These are phyloP conservation scores for Arizona elegans DNA, from an alignment of 2,113 vertebrate genomes.

Conservation along the genomic window DNA sequence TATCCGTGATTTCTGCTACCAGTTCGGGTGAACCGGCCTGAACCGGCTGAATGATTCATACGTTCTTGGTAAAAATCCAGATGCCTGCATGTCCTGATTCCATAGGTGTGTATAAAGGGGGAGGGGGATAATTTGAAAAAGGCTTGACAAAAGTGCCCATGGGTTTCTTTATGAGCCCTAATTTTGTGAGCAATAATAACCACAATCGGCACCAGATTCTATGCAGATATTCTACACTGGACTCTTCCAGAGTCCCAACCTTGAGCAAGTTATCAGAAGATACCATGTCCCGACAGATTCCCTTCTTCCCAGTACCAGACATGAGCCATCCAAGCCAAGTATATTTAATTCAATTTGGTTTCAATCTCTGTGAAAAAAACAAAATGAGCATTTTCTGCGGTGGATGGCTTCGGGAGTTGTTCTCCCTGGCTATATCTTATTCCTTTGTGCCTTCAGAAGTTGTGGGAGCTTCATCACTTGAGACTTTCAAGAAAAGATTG, in stretches of 20 bases:
- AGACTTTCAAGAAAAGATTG: no score
- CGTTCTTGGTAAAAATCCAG: not conserved
- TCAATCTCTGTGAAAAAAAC: not conserved
- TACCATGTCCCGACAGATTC: not conserved
- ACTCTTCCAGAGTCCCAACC: not conserved
- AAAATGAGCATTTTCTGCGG: not conserved
- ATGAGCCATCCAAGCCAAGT: not conserved
- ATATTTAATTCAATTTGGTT: not conserved
- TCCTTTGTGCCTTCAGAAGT: not conserved
- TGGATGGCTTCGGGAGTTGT: not conserved
- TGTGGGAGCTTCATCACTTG: no score
- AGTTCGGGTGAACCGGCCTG: no score
- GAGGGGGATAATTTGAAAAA: not conserved
- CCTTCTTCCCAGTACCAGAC: not conserved
- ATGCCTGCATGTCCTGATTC: not conserved
- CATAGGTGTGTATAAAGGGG: fast-evolving
- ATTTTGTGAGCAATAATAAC: not conserved
- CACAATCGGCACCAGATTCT: not conserved
- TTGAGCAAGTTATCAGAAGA: not conserved
- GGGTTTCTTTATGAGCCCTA: not conserved
- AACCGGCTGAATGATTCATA: not conserved
- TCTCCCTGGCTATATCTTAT: not conserved
- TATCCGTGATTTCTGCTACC: no score
- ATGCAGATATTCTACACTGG: not conserved
- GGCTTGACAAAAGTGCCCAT: not conserved